Evolutionary conservation across 1,140 invertebrate genomes (phyloP), one percentile per base, ranked within the genome.

Genomic region (Dendrolimus punctatus): DNA sequence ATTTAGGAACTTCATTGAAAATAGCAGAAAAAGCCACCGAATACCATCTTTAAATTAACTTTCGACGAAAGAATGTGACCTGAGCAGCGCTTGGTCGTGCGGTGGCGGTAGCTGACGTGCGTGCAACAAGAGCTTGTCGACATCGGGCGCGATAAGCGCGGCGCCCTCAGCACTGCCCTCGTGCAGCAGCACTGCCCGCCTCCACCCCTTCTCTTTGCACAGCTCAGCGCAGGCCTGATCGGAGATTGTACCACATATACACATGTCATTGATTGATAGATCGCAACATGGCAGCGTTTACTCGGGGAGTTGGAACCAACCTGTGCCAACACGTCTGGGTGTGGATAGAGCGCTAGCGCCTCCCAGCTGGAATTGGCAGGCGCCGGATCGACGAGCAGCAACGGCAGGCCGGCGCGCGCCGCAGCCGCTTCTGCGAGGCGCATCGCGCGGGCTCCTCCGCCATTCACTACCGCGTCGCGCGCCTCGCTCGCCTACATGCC

Each of bases 161-260:
- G 65, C 72, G 39, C 62, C 66, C 37, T 51, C 47, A n/a, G 74
- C 76, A 45, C 69, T 68, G 38, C 68, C 75, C 51, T 61, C 75
- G 66, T 84, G 76, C 62, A 84, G 62, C 53, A 81, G 55, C 62
- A 75, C 78, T 7, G 71, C 74, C 47, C 65, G 57, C 49, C 49
- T 48, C 80, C 80, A 81, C n/a, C 70, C 76, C 52, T 84, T 84
- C 0, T 65, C 76, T 50, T 49, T 48, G 48, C 64, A 68, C 56
- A 84, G 65, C 39, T 63, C 73, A 43, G 58, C 68, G 46, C 64
- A 69, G 10, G 73, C 73, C 71, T 76, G 59, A 39, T 38, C 47
- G 8, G 10, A 3, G 7, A 7, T 37, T 8, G 9, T 6, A 8
- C 10, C 6, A 2, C 40, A 10, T 50, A 45, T 55, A 38, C 41